Percentiles rank a stretch among this genome's conserved stretches.
These are phyloP conservation scores for Maccullochella peelii DNA, from an alignment of 2,113 vertebrate genomes.

Conservation along the genomic window DNA sequence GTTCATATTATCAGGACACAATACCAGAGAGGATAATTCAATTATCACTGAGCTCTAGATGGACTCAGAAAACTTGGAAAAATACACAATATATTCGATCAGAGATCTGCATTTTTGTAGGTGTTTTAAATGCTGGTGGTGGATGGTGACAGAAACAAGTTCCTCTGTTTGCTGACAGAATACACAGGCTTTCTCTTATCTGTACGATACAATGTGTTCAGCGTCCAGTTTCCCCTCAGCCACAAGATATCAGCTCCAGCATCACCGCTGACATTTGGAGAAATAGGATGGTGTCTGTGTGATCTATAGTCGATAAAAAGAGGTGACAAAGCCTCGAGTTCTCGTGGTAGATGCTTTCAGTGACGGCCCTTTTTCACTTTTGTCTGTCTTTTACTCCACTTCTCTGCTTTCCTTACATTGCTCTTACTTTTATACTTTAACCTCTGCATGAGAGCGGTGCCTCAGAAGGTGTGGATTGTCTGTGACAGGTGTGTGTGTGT, in stretches of 20 bases:
- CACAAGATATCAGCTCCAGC: constrained; percentile 72
- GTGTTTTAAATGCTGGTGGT: constrained; percentile 60
- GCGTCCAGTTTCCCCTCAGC: constrained; percentile 34
- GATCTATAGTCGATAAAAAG: constrained; percentile 74
- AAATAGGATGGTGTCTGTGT: constrained; percentile 72
- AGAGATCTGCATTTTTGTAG: not conserved
- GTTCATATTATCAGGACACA: not conserved
- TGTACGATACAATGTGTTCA: constrained; percentile 51
- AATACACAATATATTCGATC: not conserved
- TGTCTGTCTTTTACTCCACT: constrained; percentile 25
- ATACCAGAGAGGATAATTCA: not conserved
- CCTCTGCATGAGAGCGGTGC: constrained; percentile 11
- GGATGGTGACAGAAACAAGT: constrained; percentile 10
- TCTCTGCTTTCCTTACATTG: constrained; percentile 6
- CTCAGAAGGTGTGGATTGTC: constrained; percentile 71
- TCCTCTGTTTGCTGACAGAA: constrained; percentile 21
- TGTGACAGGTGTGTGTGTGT: constrained; percentile 25
- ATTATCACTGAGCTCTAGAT: not conserved
- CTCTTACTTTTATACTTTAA: constrained; percentile 37
- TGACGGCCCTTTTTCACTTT: constrained; percentile 1
- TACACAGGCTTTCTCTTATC: constrained; percentile 64
- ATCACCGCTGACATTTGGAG: constrained; percentile 84
- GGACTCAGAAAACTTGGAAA: not conserved
- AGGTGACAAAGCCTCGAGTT: constrained; percentile 59
- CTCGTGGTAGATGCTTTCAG: constrained; percentile 26